Evolutionary conservation across 2,797 vertebrate species (phyloP), one percentile per base, ranked within the genome.

Genomic region (Nannoperca obscura): DNA sequence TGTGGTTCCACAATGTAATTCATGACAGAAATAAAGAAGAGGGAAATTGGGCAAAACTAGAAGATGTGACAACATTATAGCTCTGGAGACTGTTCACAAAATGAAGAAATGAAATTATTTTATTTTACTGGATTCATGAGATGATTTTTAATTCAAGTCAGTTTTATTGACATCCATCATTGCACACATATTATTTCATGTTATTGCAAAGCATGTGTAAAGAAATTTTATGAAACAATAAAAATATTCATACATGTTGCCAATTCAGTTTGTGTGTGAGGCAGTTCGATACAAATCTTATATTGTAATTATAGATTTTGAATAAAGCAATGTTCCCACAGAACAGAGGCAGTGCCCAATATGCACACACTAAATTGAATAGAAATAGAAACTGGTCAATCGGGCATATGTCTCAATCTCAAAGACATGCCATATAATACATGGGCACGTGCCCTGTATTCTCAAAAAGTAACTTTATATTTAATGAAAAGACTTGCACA

Each of bases 401-500:
- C 7, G 5, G 11, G 2, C n/a, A 49, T 53, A 47, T 20, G 2
- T 71, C n/a, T 80, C 38, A 60, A 27, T 75, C 20, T 46, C 17
- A 30, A 19, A 65, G 30, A 60, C 13, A 46, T 50, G 5, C 20
- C 38, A 36, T 27, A 60, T 20, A 58, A 59, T 40, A 63, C 46
- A 44, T n/a, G 27, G 20, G 36, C 27, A 55, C 1, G 7, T 40
- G 4, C 40, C 34, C 57, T 73, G 47, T 72, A 24, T 44, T 59
- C 30, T 57, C 50, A 80, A 14, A 34, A 65, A 52, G 36, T 68
- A 71, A 85, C 70, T 79, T 71, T 81, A 69, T 61, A 83, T 22
- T 82, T 34, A 84, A 90, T 93, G 87, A 78, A 83, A 80, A 85
- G 22, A 78, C 50, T 15, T 76, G 75, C 75, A 85, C 32, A 61